phyloP scores from a whole-genome alignment of 2,888 invertebrate genomes.

The Acrobasis repandana region DNA sequence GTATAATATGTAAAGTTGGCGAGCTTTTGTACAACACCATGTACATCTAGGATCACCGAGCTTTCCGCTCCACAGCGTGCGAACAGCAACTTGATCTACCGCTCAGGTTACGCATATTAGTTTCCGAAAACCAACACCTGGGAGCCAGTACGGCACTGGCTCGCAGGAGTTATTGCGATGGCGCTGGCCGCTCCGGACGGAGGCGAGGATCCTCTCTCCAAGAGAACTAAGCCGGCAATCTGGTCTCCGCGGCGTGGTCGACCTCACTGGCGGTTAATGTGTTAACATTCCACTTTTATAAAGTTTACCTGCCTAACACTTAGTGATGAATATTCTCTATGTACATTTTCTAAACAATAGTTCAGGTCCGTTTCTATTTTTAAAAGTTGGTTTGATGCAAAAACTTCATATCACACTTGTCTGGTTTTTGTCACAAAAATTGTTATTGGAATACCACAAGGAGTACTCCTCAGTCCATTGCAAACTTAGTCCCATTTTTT shows the following conservation, averaged over 20 bases:
- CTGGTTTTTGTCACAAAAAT: background rate
- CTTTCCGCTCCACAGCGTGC: slow-evolving; percentile 71
- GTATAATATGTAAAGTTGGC: background rate
- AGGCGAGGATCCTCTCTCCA: slow-evolving; percentile 40
- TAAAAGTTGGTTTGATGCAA: background rate
- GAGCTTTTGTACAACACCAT: slow-evolving; percentile 38
- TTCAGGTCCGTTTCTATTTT: slow-evolving; percentile 48
- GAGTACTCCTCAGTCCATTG: slow-evolving; percentile 1
- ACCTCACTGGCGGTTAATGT: slow-evolving; percentile 81
- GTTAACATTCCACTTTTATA: slow-evolving; percentile 72
- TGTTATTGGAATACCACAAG: slow-evolving; percentile 8
- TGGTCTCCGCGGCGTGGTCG: slow-evolving; percentile 73
- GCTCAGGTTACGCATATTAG: slow-evolving; percentile 67
- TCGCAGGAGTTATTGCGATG: slow-evolving; percentile 62
- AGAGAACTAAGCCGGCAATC: slow-evolving; percentile 51
- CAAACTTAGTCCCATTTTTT: background rate
- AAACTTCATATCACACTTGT: too few species aligned
- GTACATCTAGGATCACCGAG: slow-evolving; percentile 43
- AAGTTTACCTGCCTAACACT: slow-evolving; percentile 39
- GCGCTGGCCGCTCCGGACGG: slow-evolving; percentile 56
- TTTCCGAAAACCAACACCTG: slow-evolving; percentile 62
- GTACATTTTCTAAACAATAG: slow-evolving; percentile 54
- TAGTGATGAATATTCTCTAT: slow-evolving; percentile 55
- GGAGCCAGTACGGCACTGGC: slow-evolving; percentile 47
- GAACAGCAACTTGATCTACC: slow-evolving; percentile 61